Evolutionary conservation across 1,140 invertebrate species (phyloP).

Genomic region (Chelonus insularis): DNA sequence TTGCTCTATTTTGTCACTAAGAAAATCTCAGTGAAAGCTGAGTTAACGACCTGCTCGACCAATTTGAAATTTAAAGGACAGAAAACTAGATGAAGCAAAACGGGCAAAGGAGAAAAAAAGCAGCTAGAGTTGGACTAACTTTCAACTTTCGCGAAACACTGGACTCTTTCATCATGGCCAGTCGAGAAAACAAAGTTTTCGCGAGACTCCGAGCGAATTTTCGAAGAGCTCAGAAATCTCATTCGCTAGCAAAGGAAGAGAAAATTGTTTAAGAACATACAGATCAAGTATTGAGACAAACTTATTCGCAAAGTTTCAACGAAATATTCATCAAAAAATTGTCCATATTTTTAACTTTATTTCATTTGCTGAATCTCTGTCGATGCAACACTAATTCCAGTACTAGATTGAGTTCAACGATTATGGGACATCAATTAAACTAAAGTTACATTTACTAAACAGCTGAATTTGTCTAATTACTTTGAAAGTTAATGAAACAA

Average conservation of each 20-base stretch:
- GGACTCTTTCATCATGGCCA: constrained; percentile 27
- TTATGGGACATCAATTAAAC: no score
- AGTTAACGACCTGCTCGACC: constrained; percentile 29
- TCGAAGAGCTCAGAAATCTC: constrained; percentile 17
- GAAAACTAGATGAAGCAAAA: constrained; percentile 25
- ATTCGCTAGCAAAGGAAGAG: not conserved
- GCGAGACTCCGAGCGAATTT: constrained; percentile 17
- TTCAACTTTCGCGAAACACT: constrained; percentile 15
- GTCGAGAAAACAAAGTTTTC: constrained; percentile 31
- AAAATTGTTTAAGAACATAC: no score
- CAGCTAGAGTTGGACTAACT: not conserved
- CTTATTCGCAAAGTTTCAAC: constrained; percentile 4
- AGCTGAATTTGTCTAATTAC: not conserved
- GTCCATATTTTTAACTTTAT: no score
- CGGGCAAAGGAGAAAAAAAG: constrained; percentile 1
- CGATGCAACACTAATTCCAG: no score
- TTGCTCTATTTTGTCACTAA: constrained; percentile 16
- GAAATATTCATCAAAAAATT: no score
- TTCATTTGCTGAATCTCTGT: no score
- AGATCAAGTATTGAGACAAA: constrained; percentile 9
- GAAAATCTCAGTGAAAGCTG: constrained; percentile 28
- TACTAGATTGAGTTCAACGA: no score
- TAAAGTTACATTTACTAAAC: not conserved
- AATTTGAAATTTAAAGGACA: constrained; percentile 34
- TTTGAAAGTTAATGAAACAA: not conserved